phyloP scores from a whole-genome alignment of 2,113 vertebrate genomes.

The Pterocles gutturalis region DNA sequence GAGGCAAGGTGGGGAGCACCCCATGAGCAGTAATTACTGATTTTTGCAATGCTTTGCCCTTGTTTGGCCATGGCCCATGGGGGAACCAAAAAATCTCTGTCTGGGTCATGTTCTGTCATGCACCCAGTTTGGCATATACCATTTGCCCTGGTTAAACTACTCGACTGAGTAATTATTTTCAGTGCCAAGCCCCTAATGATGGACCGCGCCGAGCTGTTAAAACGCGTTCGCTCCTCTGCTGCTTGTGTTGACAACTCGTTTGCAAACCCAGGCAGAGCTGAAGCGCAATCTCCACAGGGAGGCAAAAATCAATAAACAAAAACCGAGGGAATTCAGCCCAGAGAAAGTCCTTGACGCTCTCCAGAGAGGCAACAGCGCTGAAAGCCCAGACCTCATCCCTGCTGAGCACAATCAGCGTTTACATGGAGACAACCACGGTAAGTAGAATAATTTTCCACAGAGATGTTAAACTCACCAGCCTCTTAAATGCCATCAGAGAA shows the following conservation, averaged over 20 bases:
- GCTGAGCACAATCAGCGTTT: constrained; percentile 33
- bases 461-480: neutral
- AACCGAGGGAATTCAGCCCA: constrained; percentile 34
- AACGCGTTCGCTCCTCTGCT: neutral
- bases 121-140: neutral
- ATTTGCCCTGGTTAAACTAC: neutral
- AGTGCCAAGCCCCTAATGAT: neutral
- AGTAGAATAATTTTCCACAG: constrained; percentile 13
- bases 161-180: neutral
- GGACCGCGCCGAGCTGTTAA: accelerated
- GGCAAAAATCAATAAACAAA: constrained; percentile 55
- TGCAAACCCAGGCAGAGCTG: constrained; percentile 74
- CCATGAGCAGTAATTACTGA: neutral
- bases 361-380: neutral
- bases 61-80: accelerated
- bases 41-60: neutral
- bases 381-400: neutral
- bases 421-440: constrained; percentile 41
- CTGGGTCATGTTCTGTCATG: neutral
- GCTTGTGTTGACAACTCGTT: constrained; percentile 25
- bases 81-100: neutral
- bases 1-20: neutral
- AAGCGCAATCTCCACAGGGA: constrained; percentile 71
- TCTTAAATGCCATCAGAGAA: neutral
- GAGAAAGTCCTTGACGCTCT: constrained; percentile 14